A percentile compares a stretch with the other conserved stretches of the same genome.
Conservation (phyloP, 2,888 invertebrate genomes). For the Ischnura elegans region DNA sequence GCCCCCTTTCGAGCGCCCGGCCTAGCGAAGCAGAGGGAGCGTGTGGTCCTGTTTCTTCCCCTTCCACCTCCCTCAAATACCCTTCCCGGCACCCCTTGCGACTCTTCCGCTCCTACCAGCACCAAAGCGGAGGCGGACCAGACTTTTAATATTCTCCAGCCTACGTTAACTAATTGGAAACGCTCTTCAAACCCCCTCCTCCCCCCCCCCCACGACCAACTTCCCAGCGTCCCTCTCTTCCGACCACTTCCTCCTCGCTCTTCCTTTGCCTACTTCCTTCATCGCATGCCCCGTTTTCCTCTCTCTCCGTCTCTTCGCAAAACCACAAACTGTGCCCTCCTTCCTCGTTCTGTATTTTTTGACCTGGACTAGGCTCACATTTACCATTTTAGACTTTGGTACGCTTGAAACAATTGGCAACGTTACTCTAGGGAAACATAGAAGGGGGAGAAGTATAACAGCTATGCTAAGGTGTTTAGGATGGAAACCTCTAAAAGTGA, state of each 20-base stretch:
- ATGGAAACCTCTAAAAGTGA: no score
- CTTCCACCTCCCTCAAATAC: background rate
- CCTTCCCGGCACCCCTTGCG: background rate
- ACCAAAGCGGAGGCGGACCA: background rate
- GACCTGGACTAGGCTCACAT: no score
- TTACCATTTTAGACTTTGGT: no score
- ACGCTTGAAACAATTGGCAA: no score
- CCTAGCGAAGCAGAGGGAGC: no score
- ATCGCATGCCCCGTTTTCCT: background rate
- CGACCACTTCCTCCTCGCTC: background rate
- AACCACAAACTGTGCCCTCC: background rate
- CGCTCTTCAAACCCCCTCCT: background rate
- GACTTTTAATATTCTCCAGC: conserved; percentile 49
- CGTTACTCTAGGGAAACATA: no score
- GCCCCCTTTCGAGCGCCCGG: no score
- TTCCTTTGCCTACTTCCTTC: background rate
- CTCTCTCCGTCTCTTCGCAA: background rate
- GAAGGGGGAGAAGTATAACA: no score
- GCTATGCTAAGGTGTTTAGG: no score
- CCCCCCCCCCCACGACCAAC: background rate
- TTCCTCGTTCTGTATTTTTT: background rate
- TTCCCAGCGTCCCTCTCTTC: background rate
- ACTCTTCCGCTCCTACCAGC: no score
- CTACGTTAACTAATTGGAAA: conserved; percentile 56
- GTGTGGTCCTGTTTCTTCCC: no score